phyloP scores from a whole-genome alignment of 2,888 invertebrate genomes.

The Erebia aethiops region DNA sequence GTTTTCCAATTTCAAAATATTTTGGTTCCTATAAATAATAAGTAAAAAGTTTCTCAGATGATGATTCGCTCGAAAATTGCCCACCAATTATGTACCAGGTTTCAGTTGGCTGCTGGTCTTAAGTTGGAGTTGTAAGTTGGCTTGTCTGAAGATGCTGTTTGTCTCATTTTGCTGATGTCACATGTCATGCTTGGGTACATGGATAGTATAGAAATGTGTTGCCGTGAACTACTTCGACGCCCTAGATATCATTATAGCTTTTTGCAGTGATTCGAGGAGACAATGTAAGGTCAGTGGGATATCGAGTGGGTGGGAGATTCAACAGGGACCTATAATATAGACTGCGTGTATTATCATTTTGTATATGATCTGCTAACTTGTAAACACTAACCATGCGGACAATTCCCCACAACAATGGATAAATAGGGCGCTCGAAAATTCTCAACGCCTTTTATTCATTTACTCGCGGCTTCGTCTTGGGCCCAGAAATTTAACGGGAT shows the following conservation, averaged over 20 bases:
- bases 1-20: too few species aligned
- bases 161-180: conserved; percentile 7
- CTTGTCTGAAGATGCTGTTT: neutral
- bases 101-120: neutral
- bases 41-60: neutral
- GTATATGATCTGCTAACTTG: neutral
- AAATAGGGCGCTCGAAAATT: neutral
- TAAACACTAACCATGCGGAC: neutral
- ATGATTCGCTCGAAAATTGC: neutral
- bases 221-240: conserved; percentile 4
- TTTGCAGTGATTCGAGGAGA: conserved; percentile 3
- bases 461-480: neutral
- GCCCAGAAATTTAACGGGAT: too few species aligned
- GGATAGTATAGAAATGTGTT: neutral
- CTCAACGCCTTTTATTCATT: neutral
- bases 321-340: neutral
- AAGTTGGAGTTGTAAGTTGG: neutral
- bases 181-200: neutral
- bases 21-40: neutral
- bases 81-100: neutral
- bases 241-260: conserved; percentile 13
- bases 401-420: neutral
- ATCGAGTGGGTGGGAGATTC: conserved; percentile 4
- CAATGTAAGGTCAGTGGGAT: conserved; percentile 12
- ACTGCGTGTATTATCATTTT: neutral